A percentile compares a stretch with the other conserved stretches of the same genome.
phyloP scores from a whole-genome alignment of 2,113 vertebrate genomes.

The Mohoua ochrocephala region DNA sequence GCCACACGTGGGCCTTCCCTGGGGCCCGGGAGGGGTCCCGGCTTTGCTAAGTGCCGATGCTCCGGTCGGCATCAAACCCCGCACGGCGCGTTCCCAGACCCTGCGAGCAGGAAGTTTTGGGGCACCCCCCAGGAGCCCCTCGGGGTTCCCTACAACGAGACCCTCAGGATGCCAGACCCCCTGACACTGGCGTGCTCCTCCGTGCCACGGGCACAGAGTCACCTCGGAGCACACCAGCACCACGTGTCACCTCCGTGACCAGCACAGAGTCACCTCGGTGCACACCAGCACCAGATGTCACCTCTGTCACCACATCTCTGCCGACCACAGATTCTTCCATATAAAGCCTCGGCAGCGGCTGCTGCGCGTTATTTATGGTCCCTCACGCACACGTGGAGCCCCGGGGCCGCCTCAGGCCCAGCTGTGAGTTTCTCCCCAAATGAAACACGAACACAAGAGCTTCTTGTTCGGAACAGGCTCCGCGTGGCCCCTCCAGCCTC shows the following conservation, averaged over 20 bases:
- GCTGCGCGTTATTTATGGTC: neutral
- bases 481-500: neutral
- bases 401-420: neutral
- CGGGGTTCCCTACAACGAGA: fast-evolving
- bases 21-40: neutral
- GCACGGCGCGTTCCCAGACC: neutral
- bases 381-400: neutral
- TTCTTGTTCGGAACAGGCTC: neutral
- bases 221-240: neutral
- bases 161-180: neutral
- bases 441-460: neutral
- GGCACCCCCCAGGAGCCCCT: neutral
- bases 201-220: neutral
- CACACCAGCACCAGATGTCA: neutral
- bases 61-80: fast-evolving
- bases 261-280: neutral
- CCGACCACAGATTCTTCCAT: neutral
- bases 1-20: neutral
- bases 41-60: neutral
- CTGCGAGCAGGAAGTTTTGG: neutral
- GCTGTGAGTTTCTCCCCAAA: neutral
- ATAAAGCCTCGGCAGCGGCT: neutral
- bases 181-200: neutral
- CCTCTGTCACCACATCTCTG: neutral
- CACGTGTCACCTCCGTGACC: neutral